Percentiles rank a stretch among this genome's conserved stretches.
Evolutionary conservation across 2,113 vertebrate genomes (phyloP).

Genomic region (Macrotis lagotis): DNA sequence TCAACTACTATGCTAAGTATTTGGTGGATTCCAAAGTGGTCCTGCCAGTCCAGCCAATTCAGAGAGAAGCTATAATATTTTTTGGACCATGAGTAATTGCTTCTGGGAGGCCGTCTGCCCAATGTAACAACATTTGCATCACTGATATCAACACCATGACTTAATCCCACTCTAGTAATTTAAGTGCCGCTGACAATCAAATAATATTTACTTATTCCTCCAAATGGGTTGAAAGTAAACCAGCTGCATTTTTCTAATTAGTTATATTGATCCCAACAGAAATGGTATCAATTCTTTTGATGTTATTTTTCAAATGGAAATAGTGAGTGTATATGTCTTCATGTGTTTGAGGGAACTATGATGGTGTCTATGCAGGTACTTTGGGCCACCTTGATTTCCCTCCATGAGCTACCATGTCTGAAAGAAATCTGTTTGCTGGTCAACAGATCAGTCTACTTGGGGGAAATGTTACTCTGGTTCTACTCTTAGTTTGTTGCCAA

Average conservation of each 20-base stretch:
- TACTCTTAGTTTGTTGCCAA: background rate
- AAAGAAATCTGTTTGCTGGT: background rate
- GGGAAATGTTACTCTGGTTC: background rate
- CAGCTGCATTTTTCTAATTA: slow-evolving; percentile 25
- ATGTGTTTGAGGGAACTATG: background rate
- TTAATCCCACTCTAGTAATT: slow-evolving; percentile 31
- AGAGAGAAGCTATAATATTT: background rate
- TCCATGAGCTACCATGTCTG: background rate
- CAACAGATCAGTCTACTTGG: background rate
- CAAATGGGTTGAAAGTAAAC: slow-evolving; percentile 26
- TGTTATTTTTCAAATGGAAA: slow-evolving; percentile 20
- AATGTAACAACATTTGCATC: slow-evolving; percentile 23
- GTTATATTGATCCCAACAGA: slow-evolving; percentile 54
- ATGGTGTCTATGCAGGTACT: background rate
- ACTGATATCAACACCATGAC: slow-evolving; percentile 30
- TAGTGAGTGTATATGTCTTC: background rate
- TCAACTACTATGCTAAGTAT: background rate
- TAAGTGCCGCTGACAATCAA: slow-evolving; percentile 21
- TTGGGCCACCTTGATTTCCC: background rate
- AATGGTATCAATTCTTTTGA: slow-evolving; percentile 34
- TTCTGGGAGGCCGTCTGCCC: slow-evolving; percentile 36
- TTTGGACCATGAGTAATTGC: background rate
- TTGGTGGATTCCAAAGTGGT: background rate
- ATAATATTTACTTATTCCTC: slow-evolving; percentile 54
- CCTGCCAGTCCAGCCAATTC: background rate